phyloP scores from a whole-genome alignment of 2,888 invertebrate genomes.

The Elegia similella region DNA sequence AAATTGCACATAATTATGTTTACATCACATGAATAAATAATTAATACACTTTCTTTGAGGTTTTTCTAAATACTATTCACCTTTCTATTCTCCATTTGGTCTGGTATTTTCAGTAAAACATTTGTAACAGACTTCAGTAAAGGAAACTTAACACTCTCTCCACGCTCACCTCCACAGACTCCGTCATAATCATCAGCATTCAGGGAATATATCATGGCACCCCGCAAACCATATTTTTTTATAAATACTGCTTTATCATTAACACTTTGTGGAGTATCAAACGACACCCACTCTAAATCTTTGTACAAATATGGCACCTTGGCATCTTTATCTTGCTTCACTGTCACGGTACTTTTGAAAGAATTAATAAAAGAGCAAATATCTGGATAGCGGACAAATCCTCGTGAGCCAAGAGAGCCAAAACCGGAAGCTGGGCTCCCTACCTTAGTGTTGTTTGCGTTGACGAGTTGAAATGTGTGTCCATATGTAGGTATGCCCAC shows the following conservation, averaged over 20 bases:
- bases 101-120: slow-evolving; percentile 34
- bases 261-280: slow-evolving; percentile 87
- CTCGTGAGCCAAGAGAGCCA: slow-evolving; percentile 85
- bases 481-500: slow-evolving; percentile 95
- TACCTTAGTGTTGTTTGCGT: slow-evolving; percentile 84
- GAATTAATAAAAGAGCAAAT: slow-evolving; percentile 84
- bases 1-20: slow-evolving; percentile 17
- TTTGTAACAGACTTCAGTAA: slow-evolving; percentile 46
- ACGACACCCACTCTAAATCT: slow-evolving; percentile 90
- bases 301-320: slow-evolving; percentile 89
- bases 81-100: slow-evolving; percentile 1
- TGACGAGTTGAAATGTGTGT: slow-evolving; percentile 87
- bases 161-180: slow-evolving; percentile 61
- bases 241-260: slow-evolving; percentile 86
- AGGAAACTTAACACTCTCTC: slow-evolving; percentile 36
- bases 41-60: neutral
- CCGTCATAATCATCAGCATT: slow-evolving; percentile 90
- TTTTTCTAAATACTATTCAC: slow-evolving; percentile 5
- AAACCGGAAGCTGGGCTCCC: slow-evolving; percentile 86
- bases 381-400: slow-evolving; percentile 87
- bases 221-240: slow-evolving; percentile 84
- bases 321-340: slow-evolving; percentile 84
- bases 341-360: slow-evolving; percentile 68
- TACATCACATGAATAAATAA: slow-evolving; percentile 8
- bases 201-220: slow-evolving; percentile 92